Evolutionary conservation across 1,140 invertebrate species (phyloP), one percentile per base, ranked within the genome.

Genomic region (Hyles euphorbiae): DNA sequence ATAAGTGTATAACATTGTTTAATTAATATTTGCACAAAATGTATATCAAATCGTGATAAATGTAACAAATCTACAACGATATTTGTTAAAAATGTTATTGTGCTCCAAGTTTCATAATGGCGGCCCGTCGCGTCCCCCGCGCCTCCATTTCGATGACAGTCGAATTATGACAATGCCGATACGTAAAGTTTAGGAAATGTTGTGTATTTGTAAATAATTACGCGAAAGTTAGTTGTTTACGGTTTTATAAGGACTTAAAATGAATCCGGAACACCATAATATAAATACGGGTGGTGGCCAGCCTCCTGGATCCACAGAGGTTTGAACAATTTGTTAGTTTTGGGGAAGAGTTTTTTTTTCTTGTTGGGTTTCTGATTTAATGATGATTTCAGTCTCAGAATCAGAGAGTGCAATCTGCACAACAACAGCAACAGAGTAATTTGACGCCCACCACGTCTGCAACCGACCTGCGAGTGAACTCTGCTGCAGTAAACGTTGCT

Each of bases 71-170:
- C n/a, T 32, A 54, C n/a, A 54, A n/a, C 10, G 46, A 33, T 43
- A 8, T 40, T 56, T 44, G 47, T 62, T 53, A 61, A 85, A 88
- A 82, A 89, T 89, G 88, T 89, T 89, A 78, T 89, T 87, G 88
- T 89, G 88, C 76, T 76, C 70, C 78, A 88, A 88, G 85, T 90
- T 88, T 90, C 85, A 87, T 90, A 91, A 92, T 92, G 91, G 91
- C 91, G 90, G 90, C 88, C 90, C 90, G 89, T 91, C 90, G 90
- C 90, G 90, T 91, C 90, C 91, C 91, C 90, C 90, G 86, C 90
- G 84, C 87, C 87, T 89, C 76, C 80, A 89, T 89, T 88, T 90
- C 87, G 84, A 82, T 91, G 90, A 91, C 90, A 91, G 89, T 88
- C 87, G 79, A 85, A 87, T 87, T 88, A 84, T 90, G 89, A 89